A percentile compares a stretch with the other conserved stretches of the same genome.
These are phyloP conservation scores for Adelosebastes latens DNA, from an alignment of 2,797 vertebrate species.

Conservation along the genomic window DNA sequence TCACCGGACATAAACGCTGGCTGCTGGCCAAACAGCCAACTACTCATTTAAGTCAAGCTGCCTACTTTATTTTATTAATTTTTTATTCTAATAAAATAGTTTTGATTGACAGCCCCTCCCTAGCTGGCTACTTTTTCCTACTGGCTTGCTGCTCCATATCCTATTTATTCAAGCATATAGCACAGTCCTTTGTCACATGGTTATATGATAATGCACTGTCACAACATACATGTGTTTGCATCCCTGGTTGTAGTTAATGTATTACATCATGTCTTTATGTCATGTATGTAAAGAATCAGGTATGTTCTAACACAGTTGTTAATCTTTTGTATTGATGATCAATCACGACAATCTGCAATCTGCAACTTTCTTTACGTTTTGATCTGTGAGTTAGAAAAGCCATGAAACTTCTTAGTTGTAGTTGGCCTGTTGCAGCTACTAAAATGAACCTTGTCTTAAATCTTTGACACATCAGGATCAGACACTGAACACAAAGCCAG, in stretches of 20 bases:
- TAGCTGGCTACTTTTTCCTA: too few relatives aligned
- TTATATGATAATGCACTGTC: too few relatives aligned
- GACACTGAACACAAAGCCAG: constrained; percentile 35
- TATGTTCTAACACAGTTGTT: neutral
- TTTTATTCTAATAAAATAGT: too few relatives aligned
- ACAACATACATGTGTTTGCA: too few relatives aligned
- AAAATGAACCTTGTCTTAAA: constrained; percentile 9
- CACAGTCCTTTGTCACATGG: too few relatives aligned
- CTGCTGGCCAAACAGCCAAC: too few relatives aligned
- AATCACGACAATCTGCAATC: neutral
- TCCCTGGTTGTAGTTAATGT: neutral
- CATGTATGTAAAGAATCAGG: neutral
- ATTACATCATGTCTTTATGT: neutral
- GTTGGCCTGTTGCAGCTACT: neutral
- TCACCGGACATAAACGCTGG: too few relatives aligned
- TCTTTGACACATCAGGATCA: constrained; percentile 12
- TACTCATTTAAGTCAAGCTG: too few relatives aligned
- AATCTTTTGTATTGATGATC: neutral
- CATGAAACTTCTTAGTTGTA: neutral
- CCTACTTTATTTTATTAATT: too few relatives aligned
- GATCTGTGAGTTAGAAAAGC: constrained; percentile 6
- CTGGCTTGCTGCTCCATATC: too few relatives aligned
- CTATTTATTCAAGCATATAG: too few relatives aligned
- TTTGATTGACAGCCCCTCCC: too few relatives aligned
- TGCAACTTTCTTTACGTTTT: neutral